These are phyloP conservation scores for Neostethus bicornis DNA, from an alignment of 2,797 vertebrate genomes.

Conservation along the genomic window DNA sequence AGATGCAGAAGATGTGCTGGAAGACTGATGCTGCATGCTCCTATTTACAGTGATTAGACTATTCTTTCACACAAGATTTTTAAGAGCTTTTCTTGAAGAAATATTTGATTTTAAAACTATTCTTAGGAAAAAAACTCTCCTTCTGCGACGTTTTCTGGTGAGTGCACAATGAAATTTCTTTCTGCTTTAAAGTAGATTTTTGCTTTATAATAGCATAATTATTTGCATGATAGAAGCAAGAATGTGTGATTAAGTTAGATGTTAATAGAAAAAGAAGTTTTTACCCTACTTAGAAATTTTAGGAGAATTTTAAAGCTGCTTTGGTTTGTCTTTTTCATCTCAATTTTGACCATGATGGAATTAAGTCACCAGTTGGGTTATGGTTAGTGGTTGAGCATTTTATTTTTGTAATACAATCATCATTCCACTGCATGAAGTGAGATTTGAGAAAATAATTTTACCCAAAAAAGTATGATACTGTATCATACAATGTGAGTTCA, in stretches of 20 bases:
- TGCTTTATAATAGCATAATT: neutral
- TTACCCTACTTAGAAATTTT: too few species aligned
- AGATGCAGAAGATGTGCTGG: neutral
- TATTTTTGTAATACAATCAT: neutral
- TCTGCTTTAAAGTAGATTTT: neutral
- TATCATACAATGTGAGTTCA: conserved; percentile 10
- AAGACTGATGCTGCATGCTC: conserved; percentile 8
- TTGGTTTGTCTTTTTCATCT: neutral
- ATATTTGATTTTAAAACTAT: neutral
- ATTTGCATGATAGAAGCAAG: neutral
- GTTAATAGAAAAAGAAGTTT: too few species aligned
- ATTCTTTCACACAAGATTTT: neutral
- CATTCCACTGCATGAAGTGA: neutral
- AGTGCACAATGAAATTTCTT: conserved; percentile 21
- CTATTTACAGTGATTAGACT: neutral
- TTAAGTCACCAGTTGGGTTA: neutral
- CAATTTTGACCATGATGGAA: neutral
- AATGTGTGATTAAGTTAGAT: neutral
- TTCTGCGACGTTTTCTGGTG: conserved; percentile 18
- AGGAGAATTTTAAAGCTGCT: too few species aligned
- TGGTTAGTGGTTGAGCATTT: neutral
- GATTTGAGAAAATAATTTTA: conserved; percentile 8
- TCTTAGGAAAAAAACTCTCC: conserved; percentile 1
- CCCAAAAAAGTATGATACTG: conserved; percentile 6
- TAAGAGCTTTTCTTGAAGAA: neutral